Percentiles rank a stretch among this genome's conserved stretches.
phyloP scores from a whole-genome alignment of 2,797 vertebrate genomes.

The Centropyge bicolor region DNA sequence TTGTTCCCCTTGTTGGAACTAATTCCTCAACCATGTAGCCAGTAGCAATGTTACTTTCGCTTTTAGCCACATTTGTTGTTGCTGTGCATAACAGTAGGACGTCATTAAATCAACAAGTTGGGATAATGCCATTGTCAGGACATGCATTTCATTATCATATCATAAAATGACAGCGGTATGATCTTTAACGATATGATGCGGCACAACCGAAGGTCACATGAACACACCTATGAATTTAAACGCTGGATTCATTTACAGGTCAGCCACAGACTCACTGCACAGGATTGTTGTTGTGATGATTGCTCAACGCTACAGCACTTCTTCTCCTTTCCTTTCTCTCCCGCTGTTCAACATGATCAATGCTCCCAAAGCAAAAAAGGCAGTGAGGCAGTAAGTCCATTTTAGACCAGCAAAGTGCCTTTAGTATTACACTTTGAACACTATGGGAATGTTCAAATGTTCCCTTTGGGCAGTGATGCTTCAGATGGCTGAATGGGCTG shows the following conservation, averaged over 20 bases:
- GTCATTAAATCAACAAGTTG: too few relatives aligned
- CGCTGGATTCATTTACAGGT: not conserved
- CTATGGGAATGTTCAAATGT: constrained; percentile 17
- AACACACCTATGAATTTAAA: not conserved
- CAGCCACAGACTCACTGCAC: not conserved
- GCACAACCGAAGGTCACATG: not conserved
- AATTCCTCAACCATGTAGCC: too few relatives aligned
- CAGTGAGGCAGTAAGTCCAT: not conserved
- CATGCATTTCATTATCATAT: too few relatives aligned
- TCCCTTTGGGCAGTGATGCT: constrained; percentile 10
- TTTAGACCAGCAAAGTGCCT: not conserved
- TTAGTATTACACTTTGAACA: constrained; percentile 17
- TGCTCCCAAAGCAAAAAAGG: not conserved
- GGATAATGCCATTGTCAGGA: too few relatives aligned
- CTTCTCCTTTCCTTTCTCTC: not conserved
- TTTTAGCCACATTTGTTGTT: too few relatives aligned
- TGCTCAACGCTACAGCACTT: not conserved
- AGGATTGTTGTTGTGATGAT: not conserved
- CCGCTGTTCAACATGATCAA: constrained; percentile 5
- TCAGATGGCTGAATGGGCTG: constrained; percentile 5
- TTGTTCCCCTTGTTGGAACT: too few relatives aligned
- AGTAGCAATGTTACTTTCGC: too few relatives aligned
- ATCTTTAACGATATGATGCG: too few relatives aligned
- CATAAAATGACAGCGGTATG: too few relatives aligned
- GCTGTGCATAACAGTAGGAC: too few relatives aligned